These are phyloP conservation scores for Ligdia adustata DNA, from an alignment of 2,888 invertebrate species.

Conservation along the genomic window DNA sequence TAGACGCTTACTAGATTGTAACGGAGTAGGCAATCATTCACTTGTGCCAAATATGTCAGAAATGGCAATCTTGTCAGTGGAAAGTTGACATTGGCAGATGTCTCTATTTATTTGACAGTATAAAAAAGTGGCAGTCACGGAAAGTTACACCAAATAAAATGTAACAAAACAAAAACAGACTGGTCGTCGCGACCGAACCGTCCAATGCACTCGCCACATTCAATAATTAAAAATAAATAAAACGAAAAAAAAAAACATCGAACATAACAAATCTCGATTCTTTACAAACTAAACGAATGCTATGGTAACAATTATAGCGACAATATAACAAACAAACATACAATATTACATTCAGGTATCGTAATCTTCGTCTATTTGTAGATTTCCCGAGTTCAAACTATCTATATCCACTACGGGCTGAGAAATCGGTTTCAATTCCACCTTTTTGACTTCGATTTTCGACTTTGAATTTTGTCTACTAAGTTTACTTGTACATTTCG, in stretches of 20 bases:
- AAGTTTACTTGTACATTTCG: slow-evolving; percentile 46
- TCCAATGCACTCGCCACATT: background rate
- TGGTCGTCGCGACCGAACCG: slow-evolving; percentile 1
- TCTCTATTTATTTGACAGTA: too few species aligned
- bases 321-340: slow-evolving; percentile 32
- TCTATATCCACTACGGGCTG: slow-evolving; percentile 58
- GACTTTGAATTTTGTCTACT: slow-evolving; percentile 64
- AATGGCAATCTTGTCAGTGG: too few species aligned
- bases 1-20: too few species aligned
- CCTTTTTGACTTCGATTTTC: slow-evolving; percentile 57
- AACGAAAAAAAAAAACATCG: slow-evolving; percentile 29
- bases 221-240: slow-evolving; percentile 28
- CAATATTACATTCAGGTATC: slow-evolving; percentile 72
- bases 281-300: slow-evolving; percentile 34
- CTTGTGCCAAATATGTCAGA: too few species aligned
- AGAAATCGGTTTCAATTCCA: slow-evolving; percentile 47
- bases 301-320: slow-evolving; percentile 46
- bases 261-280: slow-evolving; percentile 36
- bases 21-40: too few species aligned
- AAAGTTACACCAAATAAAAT: too few species aligned
- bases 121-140: too few species aligned
- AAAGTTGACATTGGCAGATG: too few species aligned
- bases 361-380: slow-evolving; percentile 81
- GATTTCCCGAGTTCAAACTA: slow-evolving; percentile 67
- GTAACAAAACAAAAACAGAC: too few species aligned